These are phyloP conservation scores for Gasterosteus aculeatus DNA, from an alignment of 2,113 vertebrate genomes.

Conservation along the genomic window DNA sequence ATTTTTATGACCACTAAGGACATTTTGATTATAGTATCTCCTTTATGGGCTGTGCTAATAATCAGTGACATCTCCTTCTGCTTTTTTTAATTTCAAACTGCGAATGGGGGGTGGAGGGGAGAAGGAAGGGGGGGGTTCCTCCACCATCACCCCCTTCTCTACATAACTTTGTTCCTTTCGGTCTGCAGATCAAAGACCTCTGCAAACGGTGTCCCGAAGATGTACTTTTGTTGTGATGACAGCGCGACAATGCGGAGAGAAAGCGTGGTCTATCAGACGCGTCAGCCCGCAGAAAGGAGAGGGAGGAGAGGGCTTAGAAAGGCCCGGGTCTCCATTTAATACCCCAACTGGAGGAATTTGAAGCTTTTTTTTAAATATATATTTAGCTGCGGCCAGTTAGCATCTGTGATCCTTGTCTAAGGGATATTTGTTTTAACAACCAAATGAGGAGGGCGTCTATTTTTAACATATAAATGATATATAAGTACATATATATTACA, in stretches of 20 bases:
- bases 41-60: constrained; percentile 41
- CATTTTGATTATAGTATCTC: neutral
- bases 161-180: constrained; percentile 90
- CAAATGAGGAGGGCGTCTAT: neutral
- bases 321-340: constrained; percentile 74
- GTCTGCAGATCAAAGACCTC: constrained; percentile 92
- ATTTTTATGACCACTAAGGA: too few species aligned
- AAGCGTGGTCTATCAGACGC: constrained; percentile 89
- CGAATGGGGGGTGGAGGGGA: neutral
- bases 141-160: constrained; percentile 83
- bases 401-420: constrained; percentile 20
- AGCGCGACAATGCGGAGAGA: constrained; percentile 86
- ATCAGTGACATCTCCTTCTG: constrained; percentile 59
- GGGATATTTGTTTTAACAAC: constrained; percentile 2
- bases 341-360: constrained; percentile 67
- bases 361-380: constrained; percentile 26
- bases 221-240: constrained; percentile 90
- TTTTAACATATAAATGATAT: neutral
- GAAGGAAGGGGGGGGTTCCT: constrained; percentile 55
- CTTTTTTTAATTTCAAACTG: constrained; percentile 49
- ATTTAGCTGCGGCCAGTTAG: constrained; percentile 26
- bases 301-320: constrained; percentile 67
- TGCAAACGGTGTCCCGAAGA: constrained; percentile 84
- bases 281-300: constrained; percentile 83
- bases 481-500: too few species aligned